These are phyloP conservation scores for Drosophila incognita DNA, from an alignment of 2,888 invertebrate genomes.

Conservation along the genomic window DNA sequence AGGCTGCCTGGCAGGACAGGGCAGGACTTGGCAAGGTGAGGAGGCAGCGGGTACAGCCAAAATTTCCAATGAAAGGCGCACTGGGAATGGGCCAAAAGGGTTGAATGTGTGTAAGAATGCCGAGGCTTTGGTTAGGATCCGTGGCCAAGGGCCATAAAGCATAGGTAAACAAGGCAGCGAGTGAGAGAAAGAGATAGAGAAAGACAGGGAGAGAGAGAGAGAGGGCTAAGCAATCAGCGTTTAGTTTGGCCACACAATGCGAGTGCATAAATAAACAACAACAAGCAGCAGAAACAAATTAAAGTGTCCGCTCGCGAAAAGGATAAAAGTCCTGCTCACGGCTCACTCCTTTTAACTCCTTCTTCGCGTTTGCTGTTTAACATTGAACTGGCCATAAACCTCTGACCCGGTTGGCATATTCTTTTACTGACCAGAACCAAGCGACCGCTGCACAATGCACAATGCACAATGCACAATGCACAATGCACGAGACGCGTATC, in stretches of 20 bases:
- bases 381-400: slow-evolving; percentile 62
- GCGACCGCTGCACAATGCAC: slow-evolving; percentile 26
- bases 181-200: neutral
- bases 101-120: slow-evolving; percentile 32
- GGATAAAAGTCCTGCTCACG: slow-evolving; percentile 30
- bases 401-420: slow-evolving; percentile 61
- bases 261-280: slow-evolving; percentile 73
- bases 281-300: slow-evolving; percentile 21
- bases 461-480: slow-evolving; percentile 17
- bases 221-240: slow-evolving; percentile 38
- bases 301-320: slow-evolving; percentile 11
- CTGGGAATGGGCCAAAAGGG: slow-evolving; percentile 41
- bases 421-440: slow-evolving; percentile 52
- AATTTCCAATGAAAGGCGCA: slow-evolving; percentile 62
- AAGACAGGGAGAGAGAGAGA: neutral
- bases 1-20: neutral
- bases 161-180: neutral
- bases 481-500: neutral
- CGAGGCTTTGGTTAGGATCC: slow-evolving; percentile 17
- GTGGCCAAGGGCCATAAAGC: slow-evolving; percentile 39
- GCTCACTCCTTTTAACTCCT: slow-evolving; percentile 65
- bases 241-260: slow-evolving; percentile 73
- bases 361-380: slow-evolving; percentile 28
- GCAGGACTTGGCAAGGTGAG: neutral
- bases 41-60: slow-evolving; percentile 24